Conservation (phyloP, 2,888 invertebrate species). For the Archips xylosteana region DNA sequence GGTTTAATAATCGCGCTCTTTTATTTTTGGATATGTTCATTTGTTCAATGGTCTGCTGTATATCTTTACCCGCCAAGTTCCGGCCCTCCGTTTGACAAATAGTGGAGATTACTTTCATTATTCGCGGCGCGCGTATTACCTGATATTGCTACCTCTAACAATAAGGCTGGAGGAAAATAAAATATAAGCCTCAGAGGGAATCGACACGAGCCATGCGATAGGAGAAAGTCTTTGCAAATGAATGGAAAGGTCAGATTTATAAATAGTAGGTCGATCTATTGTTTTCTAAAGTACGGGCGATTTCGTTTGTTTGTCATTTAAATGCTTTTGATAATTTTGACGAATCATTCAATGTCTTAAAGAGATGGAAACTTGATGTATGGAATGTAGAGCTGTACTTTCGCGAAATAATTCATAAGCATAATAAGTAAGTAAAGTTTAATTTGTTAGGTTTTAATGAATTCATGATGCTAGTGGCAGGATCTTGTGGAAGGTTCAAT, state of each 20-base stretch:
- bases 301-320: constrained; percentile 22
- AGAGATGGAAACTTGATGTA: neutral
- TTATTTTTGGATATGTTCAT: neutral
- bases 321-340: constrained; percentile 1
- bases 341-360: neutral
- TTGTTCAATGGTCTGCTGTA: constrained; percentile 27
- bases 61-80: constrained; percentile 40
- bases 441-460: neutral
- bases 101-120: constrained; percentile 72
- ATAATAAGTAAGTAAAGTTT: neutral
- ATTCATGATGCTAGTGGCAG: neutral
- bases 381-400: neutral
- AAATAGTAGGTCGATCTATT: constrained; percentile 34
- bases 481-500: too few relatives aligned
- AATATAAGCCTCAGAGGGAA: constrained; percentile 31
- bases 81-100: constrained; percentile 68
- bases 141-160: constrained; percentile 62
- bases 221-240: constrained; percentile 37
- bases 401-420: neutral
- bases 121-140: constrained; percentile 58
- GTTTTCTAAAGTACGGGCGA: constrained; percentile 16
- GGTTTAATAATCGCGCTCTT: too few relatives aligned
- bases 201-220: constrained; percentile 34
- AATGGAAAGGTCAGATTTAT: constrained; percentile 41
- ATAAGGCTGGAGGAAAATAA: constrained; percentile 57